Conservation (phyloP, 2,888 invertebrate species). For the Scaptomyza polygonia region DNA sequence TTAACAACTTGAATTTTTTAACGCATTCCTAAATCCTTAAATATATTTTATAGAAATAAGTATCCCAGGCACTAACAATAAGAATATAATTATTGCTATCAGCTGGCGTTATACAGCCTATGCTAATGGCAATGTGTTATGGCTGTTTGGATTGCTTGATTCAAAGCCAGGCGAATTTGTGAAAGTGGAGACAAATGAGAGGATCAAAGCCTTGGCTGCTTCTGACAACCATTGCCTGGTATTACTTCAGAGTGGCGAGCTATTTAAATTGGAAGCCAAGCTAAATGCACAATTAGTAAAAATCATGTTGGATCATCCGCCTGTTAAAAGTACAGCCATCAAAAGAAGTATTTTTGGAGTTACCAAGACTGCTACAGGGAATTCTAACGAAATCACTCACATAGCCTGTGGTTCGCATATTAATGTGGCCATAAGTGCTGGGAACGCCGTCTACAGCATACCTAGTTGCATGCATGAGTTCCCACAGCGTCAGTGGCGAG, state of each 20-base stretch:
- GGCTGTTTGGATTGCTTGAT: conserved; percentile 71
- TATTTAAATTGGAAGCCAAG: conserved; percentile 70
- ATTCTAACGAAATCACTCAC: conserved; percentile 80
- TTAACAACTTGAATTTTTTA: conserved; percentile 23
- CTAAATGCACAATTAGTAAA: conserved; percentile 48
- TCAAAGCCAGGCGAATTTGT: conserved; percentile 38
- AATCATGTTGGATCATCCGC: conserved; percentile 61
- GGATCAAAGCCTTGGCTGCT: conserved; percentile 69
- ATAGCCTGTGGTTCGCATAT: conserved; percentile 85
- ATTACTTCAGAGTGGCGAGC: conserved; percentile 72
- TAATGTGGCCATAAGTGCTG: conserved; percentile 84
- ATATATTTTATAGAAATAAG: conserved; percentile 44
- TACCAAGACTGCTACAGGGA: conserved; percentile 5
- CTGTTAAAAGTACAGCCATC: conserved; percentile 19
- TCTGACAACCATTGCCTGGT: conserved; percentile 78
- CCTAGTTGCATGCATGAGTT: conserved; percentile 86
- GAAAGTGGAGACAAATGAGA: conserved; percentile 49
- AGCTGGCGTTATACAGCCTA: conserved; percentile 80
- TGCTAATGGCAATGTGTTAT: conserved; percentile 48
- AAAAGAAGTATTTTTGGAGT: conserved; percentile 77
- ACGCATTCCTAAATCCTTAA: conserved; percentile 28
- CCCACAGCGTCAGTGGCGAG: conserved; percentile 85
- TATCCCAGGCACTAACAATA: conserved; percentile 16
- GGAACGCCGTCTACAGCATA: conserved; percentile 87
- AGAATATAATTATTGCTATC: conserved; percentile 45